Conservation (phyloP, 2,113 vertebrate genomes). For the Tichodroma muraria region DNA sequence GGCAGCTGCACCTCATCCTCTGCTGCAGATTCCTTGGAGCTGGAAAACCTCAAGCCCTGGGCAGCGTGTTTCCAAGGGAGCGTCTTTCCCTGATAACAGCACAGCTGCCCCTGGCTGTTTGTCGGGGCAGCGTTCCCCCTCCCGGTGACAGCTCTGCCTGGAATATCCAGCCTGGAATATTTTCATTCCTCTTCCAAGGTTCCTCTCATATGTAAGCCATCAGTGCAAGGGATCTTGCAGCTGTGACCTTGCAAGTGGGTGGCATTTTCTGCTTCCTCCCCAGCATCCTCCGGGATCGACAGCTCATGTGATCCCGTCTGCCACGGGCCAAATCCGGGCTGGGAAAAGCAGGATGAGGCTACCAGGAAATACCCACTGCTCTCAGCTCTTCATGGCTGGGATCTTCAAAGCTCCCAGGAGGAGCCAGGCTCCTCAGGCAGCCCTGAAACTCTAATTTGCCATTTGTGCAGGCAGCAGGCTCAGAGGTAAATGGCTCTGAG, state of each 20-base stretch:
- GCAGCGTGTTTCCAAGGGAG: not conserved
- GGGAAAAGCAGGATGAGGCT: not conserved
- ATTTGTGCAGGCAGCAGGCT: not conserved
- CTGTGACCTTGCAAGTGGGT: conserved; percentile 63
- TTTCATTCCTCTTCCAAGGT: not conserved
- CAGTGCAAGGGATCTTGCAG: conserved; percentile 37
- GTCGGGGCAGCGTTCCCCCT: not conserved
- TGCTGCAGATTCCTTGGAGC: not conserved
- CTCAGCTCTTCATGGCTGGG: not conserved
- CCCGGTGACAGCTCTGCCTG: not conserved
- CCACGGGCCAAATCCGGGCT: not conserved
- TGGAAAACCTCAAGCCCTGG: not conserved
- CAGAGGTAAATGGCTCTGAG: not conserved
- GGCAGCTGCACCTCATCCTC: not conserved
- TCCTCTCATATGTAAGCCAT: conserved; percentile 48
- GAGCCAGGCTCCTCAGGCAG: not conserved
- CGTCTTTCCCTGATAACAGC: not conserved
- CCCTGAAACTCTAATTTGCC: not conserved
- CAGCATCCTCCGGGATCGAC: conserved; percentile 1
- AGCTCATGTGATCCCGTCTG: conserved; percentile 19
- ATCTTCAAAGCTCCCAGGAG: not conserved
- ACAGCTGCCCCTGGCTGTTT: not conserved
- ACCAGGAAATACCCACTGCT: not conserved
- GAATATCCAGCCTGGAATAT: not conserved
- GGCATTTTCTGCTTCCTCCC: conserved; percentile 55